These are phyloP conservation scores for Grammomys dolichurus DNA, from an alignment of 2,113 vertebrate genomes.

Conservation along the genomic window DNA sequence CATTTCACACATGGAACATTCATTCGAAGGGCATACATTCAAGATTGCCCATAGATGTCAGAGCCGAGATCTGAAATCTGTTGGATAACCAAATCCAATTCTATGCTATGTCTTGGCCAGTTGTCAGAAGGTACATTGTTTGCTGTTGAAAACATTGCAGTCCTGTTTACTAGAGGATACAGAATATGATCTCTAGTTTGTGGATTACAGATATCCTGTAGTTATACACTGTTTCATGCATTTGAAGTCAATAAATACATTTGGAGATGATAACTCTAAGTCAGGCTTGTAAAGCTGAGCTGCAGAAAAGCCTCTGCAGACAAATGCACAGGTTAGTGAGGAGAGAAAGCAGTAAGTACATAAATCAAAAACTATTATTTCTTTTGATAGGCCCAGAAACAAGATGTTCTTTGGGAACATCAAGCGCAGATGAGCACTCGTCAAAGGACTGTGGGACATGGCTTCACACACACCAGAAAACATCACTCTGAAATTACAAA, in stretches of 20 bases:
- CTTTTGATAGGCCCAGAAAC: slow-evolving; percentile 61
- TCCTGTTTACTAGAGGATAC: background rate
- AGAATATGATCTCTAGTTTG: slow-evolving; percentile 15
- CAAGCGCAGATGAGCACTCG: background rate
- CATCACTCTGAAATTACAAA: slow-evolving; percentile 34
- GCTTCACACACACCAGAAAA: slow-evolving; percentile 9
- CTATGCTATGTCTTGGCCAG: background rate
- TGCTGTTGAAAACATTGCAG: background rate
- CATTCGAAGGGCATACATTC: background rate
- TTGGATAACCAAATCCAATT: slow-evolving; percentile 1
- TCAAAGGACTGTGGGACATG: slow-evolving; percentile 24
- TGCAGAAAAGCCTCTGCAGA: background rate
- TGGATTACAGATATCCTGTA: slow-evolving; percentile 16
- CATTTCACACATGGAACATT: background rate
- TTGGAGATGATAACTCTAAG: slow-evolving; percentile 52
- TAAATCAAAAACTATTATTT: slow-evolving; percentile 37
- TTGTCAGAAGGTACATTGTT: slow-evolving; percentile 18
- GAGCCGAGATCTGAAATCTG: background rate
- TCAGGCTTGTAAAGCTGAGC: background rate
- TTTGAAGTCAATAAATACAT: slow-evolving; percentile 34
- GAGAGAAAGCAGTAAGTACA: slow-evolving; percentile 10
- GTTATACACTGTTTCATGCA: slow-evolving; percentile 23
- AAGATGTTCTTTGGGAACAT: slow-evolving; percentile 8
- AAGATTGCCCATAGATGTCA: background rate
- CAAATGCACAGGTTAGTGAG: slow-evolving; percentile 17